These are phyloP conservation scores for Megastigmus dorsalis DNA, from an alignment of 2,888 invertebrate species.

Conservation along the genomic window DNA sequence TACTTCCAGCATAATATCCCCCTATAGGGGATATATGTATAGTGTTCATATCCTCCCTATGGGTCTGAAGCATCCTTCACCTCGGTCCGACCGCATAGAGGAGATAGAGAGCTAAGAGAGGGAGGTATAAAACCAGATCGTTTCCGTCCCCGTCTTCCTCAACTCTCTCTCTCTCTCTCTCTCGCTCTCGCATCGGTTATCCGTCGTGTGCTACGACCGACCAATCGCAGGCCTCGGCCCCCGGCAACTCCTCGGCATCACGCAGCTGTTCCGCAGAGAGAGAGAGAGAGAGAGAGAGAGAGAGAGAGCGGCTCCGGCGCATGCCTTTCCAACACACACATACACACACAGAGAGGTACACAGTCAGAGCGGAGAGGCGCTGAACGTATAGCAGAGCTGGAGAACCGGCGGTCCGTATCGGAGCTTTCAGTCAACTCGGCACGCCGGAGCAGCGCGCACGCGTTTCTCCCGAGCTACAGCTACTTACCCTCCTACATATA, in stretches of 20 bases:
- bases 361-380: too few relatives aligned
- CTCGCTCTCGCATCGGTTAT: too few relatives aligned
- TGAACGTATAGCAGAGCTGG: neutral
- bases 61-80: constrained; percentile 16
- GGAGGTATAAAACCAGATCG: constrained; percentile 43
- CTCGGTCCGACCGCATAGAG: neutral
- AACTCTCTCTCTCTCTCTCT: constrained; percentile 1
- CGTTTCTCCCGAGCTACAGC: constrained; percentile 3
- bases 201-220: neutral
- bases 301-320: too few relatives aligned
- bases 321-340: constrained; percentile 6
- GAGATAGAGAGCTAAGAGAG: constrained; percentile 11
- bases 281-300: too few relatives aligned
- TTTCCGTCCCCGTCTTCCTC: constrained; percentile 40
- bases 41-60: neutral
- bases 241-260: neutral
- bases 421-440: constrained; percentile 36
- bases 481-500: neutral
- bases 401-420: too few relatives aligned
- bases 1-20: constrained; percentile 5
- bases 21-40: neutral
- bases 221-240: constrained; percentile 23
- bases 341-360: neutral
- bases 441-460: constrained; percentile 50
- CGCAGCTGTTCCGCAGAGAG: constrained; percentile 52